A percentile compares a stretch with the other conserved stretches of the same genome.
Evolutionary conservation across 1,140 invertebrate genomes (phyloP).

Genomic region (Yoshiicerus persimilis): DNA sequence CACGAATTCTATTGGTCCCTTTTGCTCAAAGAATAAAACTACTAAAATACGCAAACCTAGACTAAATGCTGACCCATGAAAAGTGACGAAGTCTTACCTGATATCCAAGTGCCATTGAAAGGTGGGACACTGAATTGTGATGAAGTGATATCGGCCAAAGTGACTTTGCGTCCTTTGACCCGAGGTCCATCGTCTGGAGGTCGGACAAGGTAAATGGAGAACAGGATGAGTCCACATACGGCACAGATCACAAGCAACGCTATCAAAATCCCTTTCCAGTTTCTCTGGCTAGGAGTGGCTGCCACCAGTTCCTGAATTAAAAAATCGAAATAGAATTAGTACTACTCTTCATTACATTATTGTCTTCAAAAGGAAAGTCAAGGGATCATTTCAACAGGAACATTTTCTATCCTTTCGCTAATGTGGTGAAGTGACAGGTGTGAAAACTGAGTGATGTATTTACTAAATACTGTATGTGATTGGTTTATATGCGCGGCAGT

Average conservation of each 20-base stretch:
- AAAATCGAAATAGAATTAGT: slow-evolving; percentile 29
- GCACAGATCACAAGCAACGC: slow-evolving; percentile 82
- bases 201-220: slow-evolving; percentile 81
- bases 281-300: slow-evolving; percentile 74
- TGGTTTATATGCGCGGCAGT: too few species aligned
- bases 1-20: too few species aligned
- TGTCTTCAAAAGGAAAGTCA: neutral
- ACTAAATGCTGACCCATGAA: neutral
- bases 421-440: too few species aligned
- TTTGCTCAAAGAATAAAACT: too few species aligned
- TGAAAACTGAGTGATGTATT: too few species aligned
- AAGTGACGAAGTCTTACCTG: slow-evolving; percentile 62
- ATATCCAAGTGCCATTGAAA: slow-evolving; percentile 79
- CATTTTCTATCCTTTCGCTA: neutral
- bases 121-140: slow-evolving; percentile 63
- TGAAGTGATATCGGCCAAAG: slow-evolving; percentile 66
- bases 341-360: neutral
- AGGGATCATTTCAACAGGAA: neutral
- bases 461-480: too few species aligned
- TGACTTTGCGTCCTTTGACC: slow-evolving; percentile 65
- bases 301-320: slow-evolving; percentile 74
- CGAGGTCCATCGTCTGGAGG: slow-evolving; percentile 70
- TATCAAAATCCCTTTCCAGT: slow-evolving; percentile 88
- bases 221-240: slow-evolving; percentile 80
- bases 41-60: too few species aligned